Base-by-base conservation (phyloP, 2,888 invertebrate genomes). In the Phytoseiulus persimilis region DNA sequence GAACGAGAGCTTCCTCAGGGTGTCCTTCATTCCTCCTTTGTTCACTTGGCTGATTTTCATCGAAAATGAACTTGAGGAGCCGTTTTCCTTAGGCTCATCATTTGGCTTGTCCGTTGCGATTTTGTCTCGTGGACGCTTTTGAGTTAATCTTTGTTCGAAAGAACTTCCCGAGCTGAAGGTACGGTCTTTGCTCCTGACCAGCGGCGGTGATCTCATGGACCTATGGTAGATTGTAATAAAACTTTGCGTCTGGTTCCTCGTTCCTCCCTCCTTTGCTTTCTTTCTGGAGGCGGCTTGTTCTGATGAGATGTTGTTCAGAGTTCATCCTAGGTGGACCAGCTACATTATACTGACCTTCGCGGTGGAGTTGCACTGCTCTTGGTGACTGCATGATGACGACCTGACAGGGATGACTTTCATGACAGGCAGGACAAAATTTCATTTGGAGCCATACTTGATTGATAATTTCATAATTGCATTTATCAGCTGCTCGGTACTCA, bases 1-100 rank as follows among this genome's bases (percentile, higher is more conserved):
- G 87, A 87, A 87, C 45, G 87, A 87, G n/a, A 87, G 45, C 33
- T 87, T 87, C n/a, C 87, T 33, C 32, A 87, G 87, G n/a, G 87
- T 45, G 32, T 87, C 87, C 87, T 87, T 87, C 65, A 65, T 65
- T 65, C 65, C 65, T 23, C 65, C 65, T 65, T 65, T 65, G 65
- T 28, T 65, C 9, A 65, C 65, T 65, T 65, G 65, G 18, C 28
- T 18, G 65, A 65, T 65, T 28, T 65, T 65, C 65, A 65, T 65
- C 14, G 65, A 65, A 65, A 65, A 65, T 65, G 65, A 65, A 65
- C 65, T 28, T 65, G 28, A 65, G 28, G 65, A 65, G 1, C 65
- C 65, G 65, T 65, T 65, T 23, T 65, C 65, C 65, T 65, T 65
- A 28, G 65, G 23, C 18, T 65, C 65, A 65, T 23, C 18, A 23